phyloP scores from a whole-genome alignment of 2,888 invertebrate species.

The Lasiommata megera region DNA sequence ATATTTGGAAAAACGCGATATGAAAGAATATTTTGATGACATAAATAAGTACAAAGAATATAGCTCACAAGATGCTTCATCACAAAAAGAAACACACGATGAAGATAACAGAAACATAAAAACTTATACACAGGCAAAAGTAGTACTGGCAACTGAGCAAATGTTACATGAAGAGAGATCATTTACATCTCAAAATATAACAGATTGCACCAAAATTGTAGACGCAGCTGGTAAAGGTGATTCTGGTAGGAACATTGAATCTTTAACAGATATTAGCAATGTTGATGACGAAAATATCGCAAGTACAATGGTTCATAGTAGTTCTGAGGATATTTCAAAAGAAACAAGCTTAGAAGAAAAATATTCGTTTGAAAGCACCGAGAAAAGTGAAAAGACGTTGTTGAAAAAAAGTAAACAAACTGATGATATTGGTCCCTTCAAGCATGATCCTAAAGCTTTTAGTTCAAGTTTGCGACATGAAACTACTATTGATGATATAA shows the following conservation, averaged over 20 bases:
- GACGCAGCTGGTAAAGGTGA: conserved; percentile 14
- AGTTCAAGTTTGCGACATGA: neutral
- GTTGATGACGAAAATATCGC: conserved; percentile 46
- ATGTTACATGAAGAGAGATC: conserved; percentile 43
- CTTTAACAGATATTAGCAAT: conserved; percentile 41
- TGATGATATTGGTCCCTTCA: neutral
- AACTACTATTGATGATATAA: conserved; percentile 18
- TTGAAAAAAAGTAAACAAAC: conserved; percentile 2
- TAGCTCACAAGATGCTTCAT: neutral
- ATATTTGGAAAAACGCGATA: neutral
- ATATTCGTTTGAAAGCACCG: conserved; percentile 63
- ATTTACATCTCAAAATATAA: conserved; percentile 34
- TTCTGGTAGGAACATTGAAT: neutral
- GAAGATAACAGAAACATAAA: conserved; percentile 32
- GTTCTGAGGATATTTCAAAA: conserved; percentile 69
- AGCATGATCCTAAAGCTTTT: neutral
- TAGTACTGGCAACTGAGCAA: conserved; percentile 43
- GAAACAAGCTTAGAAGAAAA: conserved; percentile 73
- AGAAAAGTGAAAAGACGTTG: conserved; percentile 50
- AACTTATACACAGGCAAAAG: conserved; percentile 34
- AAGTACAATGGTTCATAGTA: conserved; percentile 50
- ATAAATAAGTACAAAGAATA: neutral
- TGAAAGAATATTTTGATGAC: neutral
- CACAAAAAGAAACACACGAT: conserved; percentile 29
- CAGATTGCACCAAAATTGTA: conserved; percentile 30